A percentile compares a stretch with the other conserved stretches of the same genome.
phyloP scores from a whole-genome alignment of 1,140 invertebrate genomes.

The Anagrus nilaparvatae region DNA sequence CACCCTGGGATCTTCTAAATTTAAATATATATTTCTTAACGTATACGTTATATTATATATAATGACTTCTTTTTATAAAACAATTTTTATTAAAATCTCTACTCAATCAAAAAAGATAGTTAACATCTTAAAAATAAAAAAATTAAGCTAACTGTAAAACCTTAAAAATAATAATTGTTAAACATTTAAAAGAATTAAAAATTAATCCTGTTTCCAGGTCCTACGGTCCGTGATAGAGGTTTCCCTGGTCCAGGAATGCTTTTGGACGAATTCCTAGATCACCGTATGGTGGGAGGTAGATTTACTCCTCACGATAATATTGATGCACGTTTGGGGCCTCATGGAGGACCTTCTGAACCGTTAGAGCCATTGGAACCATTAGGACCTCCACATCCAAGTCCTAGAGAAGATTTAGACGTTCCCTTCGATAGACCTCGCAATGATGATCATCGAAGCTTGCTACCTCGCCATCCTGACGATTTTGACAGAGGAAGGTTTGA shows the following conservation, averaged over 20 bases:
- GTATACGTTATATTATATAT: too few relatives aligned
- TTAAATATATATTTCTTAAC: too few relatives aligned
- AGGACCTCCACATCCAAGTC: constrained; percentile 21
- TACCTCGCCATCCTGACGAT: constrained; percentile 23
- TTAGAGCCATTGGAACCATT: constrained; percentile 35
- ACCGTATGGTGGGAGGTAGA: constrained; percentile 22
- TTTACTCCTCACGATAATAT: constrained; percentile 29
- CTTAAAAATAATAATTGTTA: too few relatives aligned
- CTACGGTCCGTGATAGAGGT: background rate
- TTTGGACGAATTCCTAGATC: constrained; percentile 24
- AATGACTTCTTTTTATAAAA: too few relatives aligned
- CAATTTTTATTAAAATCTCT: too few relatives aligned
- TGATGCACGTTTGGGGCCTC: constrained; percentile 25
- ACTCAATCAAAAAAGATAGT: too few relatives aligned
- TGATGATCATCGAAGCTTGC: background rate
- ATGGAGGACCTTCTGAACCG: constrained; percentile 31
- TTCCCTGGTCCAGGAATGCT: constrained; percentile 22
- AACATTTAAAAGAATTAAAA: too few relatives aligned
- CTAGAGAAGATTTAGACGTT: background rate
- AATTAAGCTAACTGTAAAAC: too few relatives aligned
- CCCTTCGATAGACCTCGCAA: background rate
- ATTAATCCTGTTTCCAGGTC: too few relatives aligned
- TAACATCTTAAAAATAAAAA: too few relatives aligned
- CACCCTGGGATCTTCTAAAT: too few relatives aligned
- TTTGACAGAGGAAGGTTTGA: constrained; percentile 36